A percentile compares a stretch with the other conserved stretches of the same genome.
phyloP scores from a whole-genome alignment of 2,797 vertebrate species.

The Darevskia nairensis region DNA sequence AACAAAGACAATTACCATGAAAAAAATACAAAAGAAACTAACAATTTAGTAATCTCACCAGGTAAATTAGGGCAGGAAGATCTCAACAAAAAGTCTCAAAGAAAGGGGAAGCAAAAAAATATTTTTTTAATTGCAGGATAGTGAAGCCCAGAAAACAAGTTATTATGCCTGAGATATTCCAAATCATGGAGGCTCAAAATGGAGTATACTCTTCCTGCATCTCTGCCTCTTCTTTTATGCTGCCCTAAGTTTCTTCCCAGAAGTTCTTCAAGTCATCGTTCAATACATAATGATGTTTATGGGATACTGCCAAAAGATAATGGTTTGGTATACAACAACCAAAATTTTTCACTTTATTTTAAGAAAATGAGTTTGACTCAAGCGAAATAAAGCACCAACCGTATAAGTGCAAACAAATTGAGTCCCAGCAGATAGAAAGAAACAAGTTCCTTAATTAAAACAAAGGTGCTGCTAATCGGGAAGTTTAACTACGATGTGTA shows the following conservation, averaged over 20 bases:
- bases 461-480: neutral
- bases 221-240: neutral
- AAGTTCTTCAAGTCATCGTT: conserved; percentile 2
- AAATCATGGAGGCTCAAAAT: neutral
- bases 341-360: neutral
- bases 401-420: neutral
- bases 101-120: neutral
- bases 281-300: neutral
- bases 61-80: neutral
- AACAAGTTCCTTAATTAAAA: neutral
- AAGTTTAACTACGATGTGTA: neutral
- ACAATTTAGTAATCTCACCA: neutral
- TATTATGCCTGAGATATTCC: neutral
- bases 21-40: neutral
- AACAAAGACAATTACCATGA: neutral
- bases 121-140: neutral
- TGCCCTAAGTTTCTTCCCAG: neutral
- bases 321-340: neutral
- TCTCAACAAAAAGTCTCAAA: neutral
- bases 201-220: neutral
- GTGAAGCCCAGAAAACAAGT: neutral
- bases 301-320: neutral
- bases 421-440: neutral
- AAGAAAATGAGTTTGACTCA: neutral
- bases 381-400: neutral